These are phyloP conservation scores for Ochotona curzoniae DNA, from an alignment of 2,113 vertebrate species.

Conservation along the genomic window DNA sequence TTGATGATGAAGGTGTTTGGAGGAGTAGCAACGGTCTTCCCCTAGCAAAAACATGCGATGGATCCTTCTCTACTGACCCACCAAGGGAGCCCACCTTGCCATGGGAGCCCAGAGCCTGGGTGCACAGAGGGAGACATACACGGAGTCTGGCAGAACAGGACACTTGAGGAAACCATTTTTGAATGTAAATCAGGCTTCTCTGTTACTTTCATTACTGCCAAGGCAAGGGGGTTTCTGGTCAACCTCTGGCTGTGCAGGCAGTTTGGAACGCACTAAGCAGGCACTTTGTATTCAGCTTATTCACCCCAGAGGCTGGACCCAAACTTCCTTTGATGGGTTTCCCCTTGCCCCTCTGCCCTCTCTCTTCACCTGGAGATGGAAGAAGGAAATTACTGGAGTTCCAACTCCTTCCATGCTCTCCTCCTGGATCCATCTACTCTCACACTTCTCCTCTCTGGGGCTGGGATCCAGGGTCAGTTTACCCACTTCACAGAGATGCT, in stretches of 20 bases:
- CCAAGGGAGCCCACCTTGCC: background rate
- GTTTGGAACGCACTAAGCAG: slow-evolving; percentile 51
- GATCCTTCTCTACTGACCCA: background rate
- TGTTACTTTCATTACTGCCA: slow-evolving; percentile 85
- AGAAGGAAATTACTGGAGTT: background rate
- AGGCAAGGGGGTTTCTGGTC: slow-evolving; percentile 53
- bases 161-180: slow-evolving; percentile 85
- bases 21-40: background rate
- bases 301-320: slow-evolving; percentile 5
- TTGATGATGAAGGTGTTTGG: slow-evolving; percentile 17
- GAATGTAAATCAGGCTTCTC: slow-evolving; percentile 85
- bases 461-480: background rate
- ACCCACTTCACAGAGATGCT: background rate
- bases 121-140: slow-evolving; percentile 53
- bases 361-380: background rate
- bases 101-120: background rate
- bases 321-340: slow-evolving; percentile 21
- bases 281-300: slow-evolving; percentile 42
- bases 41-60: background rate
- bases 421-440: background rate
- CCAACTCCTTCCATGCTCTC: background rate
- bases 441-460: background rate
- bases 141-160: slow-evolving; percentile 83
- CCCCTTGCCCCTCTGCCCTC: background rate
- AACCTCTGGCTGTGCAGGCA: background rate